These are phyloP conservation scores for Lagopus leucura DNA, from an alignment of 2,113 vertebrate species.

Conservation along the genomic window DNA sequence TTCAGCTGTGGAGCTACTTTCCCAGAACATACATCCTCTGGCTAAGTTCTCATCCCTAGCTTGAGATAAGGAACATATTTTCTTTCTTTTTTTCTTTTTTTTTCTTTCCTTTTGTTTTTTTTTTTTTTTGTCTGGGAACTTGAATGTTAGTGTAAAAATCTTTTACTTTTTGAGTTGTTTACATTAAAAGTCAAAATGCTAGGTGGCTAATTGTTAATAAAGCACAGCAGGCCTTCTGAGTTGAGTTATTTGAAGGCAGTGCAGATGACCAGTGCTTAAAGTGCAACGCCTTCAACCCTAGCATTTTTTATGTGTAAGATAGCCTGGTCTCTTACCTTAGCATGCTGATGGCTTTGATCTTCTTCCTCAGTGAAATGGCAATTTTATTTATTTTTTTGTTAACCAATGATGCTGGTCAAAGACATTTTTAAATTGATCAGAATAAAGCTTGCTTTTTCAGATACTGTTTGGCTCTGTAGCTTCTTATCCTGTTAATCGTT, in stretches of 20 bases:
- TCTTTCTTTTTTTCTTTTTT: not conserved
- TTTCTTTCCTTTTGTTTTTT: not conserved
- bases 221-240: not conserved
- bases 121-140: not conserved
- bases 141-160: not conserved
- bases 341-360: not conserved
- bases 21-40: not conserved
- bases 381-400: not conserved
- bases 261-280: not conserved
- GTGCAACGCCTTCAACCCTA: not conserved
- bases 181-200: not conserved
- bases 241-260: not conserved
- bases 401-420: not conserved
- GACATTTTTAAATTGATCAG: not conserved
- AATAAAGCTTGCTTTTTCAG: slow-evolving; percentile 53
- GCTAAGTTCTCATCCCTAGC: not conserved
- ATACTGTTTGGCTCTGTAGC: slow-evolving; percentile 28
- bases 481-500: not conserved
- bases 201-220: not conserved
- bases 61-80: not conserved
- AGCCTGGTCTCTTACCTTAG: not conserved
- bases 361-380: not conserved
- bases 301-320: not conserved
- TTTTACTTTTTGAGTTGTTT: not conserved
- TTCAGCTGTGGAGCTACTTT: not conserved